Percentiles rank a stretch among this genome's conserved stretches.
These are phyloP conservation scores for Zaprionus tsacasi DNA, from an alignment of 1,140 invertebrate genomes.

Conservation along the genomic window DNA sequence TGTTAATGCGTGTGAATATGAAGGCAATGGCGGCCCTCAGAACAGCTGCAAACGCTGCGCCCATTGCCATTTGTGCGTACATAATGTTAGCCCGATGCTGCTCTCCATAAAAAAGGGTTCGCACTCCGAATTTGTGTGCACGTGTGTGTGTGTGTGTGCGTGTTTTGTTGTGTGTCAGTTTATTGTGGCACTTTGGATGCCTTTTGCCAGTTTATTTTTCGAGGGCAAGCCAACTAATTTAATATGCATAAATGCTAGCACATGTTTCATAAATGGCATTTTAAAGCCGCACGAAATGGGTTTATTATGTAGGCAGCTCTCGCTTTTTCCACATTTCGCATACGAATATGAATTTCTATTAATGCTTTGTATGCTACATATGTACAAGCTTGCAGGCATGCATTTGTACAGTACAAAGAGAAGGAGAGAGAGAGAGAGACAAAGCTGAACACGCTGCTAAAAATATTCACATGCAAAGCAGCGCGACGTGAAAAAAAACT, in stretches of 20 bases:
- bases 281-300: constrained; percentile 74
- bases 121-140: constrained; percentile 42
- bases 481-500: constrained; percentile 44
- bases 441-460: constrained; percentile 27
- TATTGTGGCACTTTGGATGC: constrained; percentile 50
- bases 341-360: constrained; percentile 60
- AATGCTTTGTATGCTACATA: constrained; percentile 33
- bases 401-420: no score
- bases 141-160: constrained; percentile 10
- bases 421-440: background rate
- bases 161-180: constrained; percentile 34
- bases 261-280: constrained; percentile 81
- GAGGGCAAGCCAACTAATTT: constrained; percentile 69
- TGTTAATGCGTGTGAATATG: constrained; percentile 67
- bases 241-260: constrained; percentile 81
- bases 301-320: constrained; percentile 63
- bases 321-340: constrained; percentile 32
- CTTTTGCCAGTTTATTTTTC: constrained; percentile 69
- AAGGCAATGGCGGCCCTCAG: constrained; percentile 17
- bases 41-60: constrained; percentile 42
- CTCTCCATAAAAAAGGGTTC: constrained; percentile 76
- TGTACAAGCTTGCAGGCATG: constrained; percentile 15
- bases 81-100: constrained; percentile 36
- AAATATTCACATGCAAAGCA: constrained; percentile 35
- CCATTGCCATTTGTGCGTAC: constrained; percentile 47